Evolutionary conservation across 2,113 vertebrate species (phyloP).

Genomic region (Chloropsis cyanopogon): DNA sequence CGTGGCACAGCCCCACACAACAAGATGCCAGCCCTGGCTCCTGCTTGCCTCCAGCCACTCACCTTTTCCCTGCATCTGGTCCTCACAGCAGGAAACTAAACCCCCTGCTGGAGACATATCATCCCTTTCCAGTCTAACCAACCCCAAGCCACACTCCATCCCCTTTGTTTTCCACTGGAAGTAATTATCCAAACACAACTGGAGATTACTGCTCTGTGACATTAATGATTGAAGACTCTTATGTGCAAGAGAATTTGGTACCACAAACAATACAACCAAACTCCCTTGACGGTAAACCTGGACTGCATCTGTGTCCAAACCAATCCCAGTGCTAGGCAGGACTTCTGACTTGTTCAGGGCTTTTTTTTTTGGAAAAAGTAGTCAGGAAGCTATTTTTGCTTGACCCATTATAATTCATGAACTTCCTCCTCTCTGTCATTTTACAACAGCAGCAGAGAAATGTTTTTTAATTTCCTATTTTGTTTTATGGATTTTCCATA

Average conservation of each 20-base stretch:
- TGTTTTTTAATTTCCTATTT: background rate
- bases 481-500: background rate
- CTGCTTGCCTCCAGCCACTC: background rate
- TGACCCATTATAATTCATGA: background rate
- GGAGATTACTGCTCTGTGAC: background rate
- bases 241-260: background rate
- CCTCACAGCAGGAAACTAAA: background rate
- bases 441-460: background rate
- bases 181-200: background rate
- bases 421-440: background rate
- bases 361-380: background rate
- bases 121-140: background rate
- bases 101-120: fast-evolving
- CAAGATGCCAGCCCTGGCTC: background rate
- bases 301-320: background rate
- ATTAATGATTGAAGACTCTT: background rate
- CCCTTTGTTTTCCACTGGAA: background rate
- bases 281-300: background rate
- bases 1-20: background rate
- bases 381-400: background rate
- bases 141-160: background rate
- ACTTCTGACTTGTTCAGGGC: background rate
- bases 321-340: background rate
- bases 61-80: background rate
- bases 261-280: background rate